A percentile compares a stretch with the other conserved stretches of the same genome.
Evolutionary conservation across 2,888 invertebrate species (phyloP).

Genomic region (Baccha elongata): DNA sequence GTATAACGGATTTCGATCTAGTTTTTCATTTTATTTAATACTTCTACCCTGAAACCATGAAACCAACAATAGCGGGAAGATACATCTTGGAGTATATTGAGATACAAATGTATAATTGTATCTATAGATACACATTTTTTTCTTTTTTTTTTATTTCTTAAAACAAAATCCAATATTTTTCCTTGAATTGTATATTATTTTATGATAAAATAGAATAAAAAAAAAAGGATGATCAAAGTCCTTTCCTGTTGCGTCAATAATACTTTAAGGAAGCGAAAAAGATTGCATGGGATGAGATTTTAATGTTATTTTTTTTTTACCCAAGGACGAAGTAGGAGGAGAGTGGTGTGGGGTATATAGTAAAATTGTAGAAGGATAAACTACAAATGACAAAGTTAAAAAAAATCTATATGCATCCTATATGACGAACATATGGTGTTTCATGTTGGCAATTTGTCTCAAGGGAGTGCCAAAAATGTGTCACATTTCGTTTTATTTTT

Average conservation of each 20-base stretch:
- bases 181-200: conserved; percentile 6
- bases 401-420: conserved; percentile 14
- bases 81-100: not conserved
- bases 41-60: not conserved
- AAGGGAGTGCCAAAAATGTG: conserved; percentile 33
- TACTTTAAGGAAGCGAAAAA: conserved; percentile 17
- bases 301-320: not conserved
- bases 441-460: conserved; percentile 20
- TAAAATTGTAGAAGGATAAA: conserved; percentile 23
- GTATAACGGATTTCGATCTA: conserved; percentile 16
- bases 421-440: conserved; percentile 22
- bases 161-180: conserved; percentile 29
- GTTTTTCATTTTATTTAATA: conserved; percentile 31
- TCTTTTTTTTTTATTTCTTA: not conserved
- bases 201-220: not conserved
- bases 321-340: not conserved
- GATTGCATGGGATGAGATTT: not conserved
- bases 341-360: not conserved
- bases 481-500: conserved; percentile 35
- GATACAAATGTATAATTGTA: not conserved
- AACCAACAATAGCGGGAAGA: conserved; percentile 6
- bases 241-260: conserved; percentile 37
- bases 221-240: conserved; percentile 20
- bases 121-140: not conserved
- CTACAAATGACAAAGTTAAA: conserved; percentile 31